phyloP scores from a whole-genome alignment of 2,113 vertebrate genomes.

The Candoia aspera region DNA sequence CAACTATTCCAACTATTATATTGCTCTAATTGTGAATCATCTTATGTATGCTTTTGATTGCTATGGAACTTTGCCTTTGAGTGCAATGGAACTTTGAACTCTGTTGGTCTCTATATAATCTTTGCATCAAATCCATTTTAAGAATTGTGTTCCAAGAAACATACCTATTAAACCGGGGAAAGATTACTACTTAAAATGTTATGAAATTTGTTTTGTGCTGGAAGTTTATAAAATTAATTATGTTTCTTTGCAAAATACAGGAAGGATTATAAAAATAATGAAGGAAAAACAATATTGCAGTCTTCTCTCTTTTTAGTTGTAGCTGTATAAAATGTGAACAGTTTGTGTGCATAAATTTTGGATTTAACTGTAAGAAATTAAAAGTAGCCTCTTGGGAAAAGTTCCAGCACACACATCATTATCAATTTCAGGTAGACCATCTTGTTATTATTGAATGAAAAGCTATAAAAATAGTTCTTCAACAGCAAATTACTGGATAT shows the following conservation, averaged over 20 bases:
- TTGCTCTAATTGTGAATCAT: not conserved
- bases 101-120: not conserved
- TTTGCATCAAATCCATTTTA: not conserved
- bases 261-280: not conserved
- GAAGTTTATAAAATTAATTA: constrained; percentile 11
- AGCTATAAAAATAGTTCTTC: not conserved
- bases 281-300: not conserved
- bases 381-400: not conserved
- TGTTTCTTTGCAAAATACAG: not conserved
- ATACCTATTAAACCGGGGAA: not conserved
- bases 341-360: not conserved
- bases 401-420: not conserved
- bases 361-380: constrained; percentile 3
- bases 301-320: not conserved
- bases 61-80: not conserved
- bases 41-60: not conserved
- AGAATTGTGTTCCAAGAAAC: not conserved
- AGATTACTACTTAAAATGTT: constrained; percentile 4
- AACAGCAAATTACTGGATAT: not conserved
- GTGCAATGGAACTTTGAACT: not conserved
- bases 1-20: too few species aligned
- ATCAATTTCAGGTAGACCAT: not conserved
- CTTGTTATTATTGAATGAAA: not conserved
- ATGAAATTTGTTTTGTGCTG: not conserved
- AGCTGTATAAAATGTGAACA: not conserved